Base-by-base conservation (phyloP, 1,140 invertebrate species). In the Drosophila asahinai region DNA sequence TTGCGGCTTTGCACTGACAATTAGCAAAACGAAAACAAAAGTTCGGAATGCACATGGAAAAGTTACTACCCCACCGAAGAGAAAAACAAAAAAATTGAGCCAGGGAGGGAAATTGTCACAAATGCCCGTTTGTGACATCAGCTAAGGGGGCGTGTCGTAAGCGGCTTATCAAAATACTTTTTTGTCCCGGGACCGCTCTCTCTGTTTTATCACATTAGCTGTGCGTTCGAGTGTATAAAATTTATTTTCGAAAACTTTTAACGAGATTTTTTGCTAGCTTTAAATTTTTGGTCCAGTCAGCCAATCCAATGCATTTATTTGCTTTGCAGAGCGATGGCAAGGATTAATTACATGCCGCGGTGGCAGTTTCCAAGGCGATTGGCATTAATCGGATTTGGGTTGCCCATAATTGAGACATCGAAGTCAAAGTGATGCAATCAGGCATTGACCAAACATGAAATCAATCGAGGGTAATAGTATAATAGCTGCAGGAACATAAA, bases 141-240 rank as follows among this genome's bases (percentile, higher is more conserved):
- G 43, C 70, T 59, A 72, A 38, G 55, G 38, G 74, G 49, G 74
- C 45, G 75, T 78, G 75, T 63, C 68, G 61, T 83, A 87, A 87
- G 80, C 80, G 61, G 83, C 83, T 86, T 87, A 87, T 73, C 83
- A 87, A 87, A 87, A 83, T 83, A 70, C 65, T 86, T 82, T 86
- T 86, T 65, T 43, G 15, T 12, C 17, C 38, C 17, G 19, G 45
- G 14, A 33, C 67, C 8, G 30, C 33, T 48, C 27, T 51, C 42
- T 54, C 42, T 54, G 27, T 75, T 70, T 75, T 81, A 87, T 80
- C 83, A 83, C 59, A 83, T 83, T 71, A 81, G 77, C 80, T 67
- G 84, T 67, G 80, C 80, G 64, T 81, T 87, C 77, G 80, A 89
- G 84, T 83, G 70, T 45, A 81, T 81, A 59, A 89, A 83, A 83